Evolutionary conservation across 2,888 invertebrate species (phyloP), one percentile per base, ranked within the genome.

Genomic region (Drosophila stalkeri): DNA sequence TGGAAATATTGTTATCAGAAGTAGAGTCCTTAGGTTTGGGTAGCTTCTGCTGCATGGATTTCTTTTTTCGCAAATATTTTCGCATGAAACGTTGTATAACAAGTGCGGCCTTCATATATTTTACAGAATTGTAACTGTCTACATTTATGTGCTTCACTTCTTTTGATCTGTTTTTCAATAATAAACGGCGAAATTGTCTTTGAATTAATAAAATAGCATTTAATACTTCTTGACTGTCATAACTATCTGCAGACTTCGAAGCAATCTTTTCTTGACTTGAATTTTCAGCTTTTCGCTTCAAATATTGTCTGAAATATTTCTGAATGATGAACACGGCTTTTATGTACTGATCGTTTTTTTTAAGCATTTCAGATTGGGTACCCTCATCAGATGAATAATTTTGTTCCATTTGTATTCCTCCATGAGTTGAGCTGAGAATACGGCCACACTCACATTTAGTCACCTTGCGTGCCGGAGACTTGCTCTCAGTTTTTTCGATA

Each of bases 71-170:
- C n/a, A 88, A 66, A 69, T 78, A 84, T 33, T 72, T 64, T 14
- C 91, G 86, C 23, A 86, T 86, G 47, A 81, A 86, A 8, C 86
- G 81, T 65, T 92, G 92, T 57, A 92, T 91, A 41, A 89, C 68
- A 54, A 80, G 75, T 64, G 91, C 77, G 1, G 92, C 83, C n/a
- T 82, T 77, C 37, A 89, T 63, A 55, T 90, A 86, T 61, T 83
- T 75, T 37, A 69, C 62, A 27, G 87, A 70, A 65, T 70, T 44
- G 43, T 75, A 71, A n/a, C 18, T 55, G 16, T 23, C 43, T 8
- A 18, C 2, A 47, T 43, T 31, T 60, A 49, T 33, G 52, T 79
- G 33, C 54, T 73, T 7, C 49, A 31, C 41, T 46, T 43, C 11
- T 14, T 39, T 52, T n/a, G 64, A 52, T 20, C 66, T 59, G 37